These are phyloP conservation scores for Pteropus alecto DNA, from an alignment of 2,113 vertebrate genomes.

Conservation along the genomic window DNA sequence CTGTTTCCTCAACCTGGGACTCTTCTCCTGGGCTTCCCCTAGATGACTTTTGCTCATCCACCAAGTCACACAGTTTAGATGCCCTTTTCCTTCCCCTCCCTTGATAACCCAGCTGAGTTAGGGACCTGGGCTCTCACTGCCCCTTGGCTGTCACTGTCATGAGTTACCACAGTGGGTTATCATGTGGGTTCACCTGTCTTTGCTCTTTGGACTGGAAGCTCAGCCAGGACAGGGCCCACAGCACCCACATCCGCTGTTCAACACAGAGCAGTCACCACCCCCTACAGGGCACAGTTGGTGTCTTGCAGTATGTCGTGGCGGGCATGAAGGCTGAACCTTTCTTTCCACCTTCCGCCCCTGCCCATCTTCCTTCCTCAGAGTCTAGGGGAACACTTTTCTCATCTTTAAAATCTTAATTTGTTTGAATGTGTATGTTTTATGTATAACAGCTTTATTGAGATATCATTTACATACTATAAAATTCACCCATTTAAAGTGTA, in stretches of 20 bases:
- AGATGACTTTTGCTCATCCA: neutral
- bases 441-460: neutral
- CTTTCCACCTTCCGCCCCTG: neutral
- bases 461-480: neutral
- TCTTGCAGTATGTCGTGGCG: neutral
- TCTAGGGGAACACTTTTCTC: neutral
- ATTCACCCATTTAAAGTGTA: neutral
- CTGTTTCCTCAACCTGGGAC: neutral
- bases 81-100: neutral
- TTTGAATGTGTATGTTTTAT: neutral
- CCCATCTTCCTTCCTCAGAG: neutral
- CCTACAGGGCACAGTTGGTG: neutral
- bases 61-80: neutral
- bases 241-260: neutral
- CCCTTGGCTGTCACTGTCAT: neutral
- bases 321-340: neutral
- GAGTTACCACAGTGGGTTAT: accelerated
- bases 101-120: neutral
- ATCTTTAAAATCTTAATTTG: neutral
- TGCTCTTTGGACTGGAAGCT: neutral
- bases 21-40: neutral
- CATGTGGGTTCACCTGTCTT: neutral
- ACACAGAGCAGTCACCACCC: accelerated
- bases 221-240: neutral
- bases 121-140: neutral